Conservation (phyloP, 2,113 vertebrate species). For the Alligator mississippiensis region DNA sequence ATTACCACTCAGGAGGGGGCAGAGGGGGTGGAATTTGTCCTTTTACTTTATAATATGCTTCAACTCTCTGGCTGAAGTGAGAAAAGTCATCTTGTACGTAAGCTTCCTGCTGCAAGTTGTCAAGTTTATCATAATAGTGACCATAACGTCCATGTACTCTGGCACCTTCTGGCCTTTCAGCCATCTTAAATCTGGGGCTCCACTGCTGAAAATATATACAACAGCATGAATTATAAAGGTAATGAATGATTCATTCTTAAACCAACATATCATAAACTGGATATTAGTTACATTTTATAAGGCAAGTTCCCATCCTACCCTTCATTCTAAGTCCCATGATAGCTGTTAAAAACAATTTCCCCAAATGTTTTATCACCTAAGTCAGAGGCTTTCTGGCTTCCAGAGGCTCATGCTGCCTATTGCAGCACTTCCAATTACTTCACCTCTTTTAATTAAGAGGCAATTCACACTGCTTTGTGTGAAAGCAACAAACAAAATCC, state of each 20-base stretch:
- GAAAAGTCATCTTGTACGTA: constrained; percentile 33
- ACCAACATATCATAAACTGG: neutral
- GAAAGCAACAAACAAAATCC: neutral
- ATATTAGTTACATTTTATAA: neutral
- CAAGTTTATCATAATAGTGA: constrained; percentile 81
- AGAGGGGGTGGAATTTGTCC: constrained; percentile 13
- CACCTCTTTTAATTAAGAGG: neutral
- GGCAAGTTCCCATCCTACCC: neutral
- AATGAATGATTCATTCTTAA: neutral
- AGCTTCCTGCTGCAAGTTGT: constrained; percentile 74
- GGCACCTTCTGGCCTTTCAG: constrained; percentile 42
- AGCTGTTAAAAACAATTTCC: neutral
- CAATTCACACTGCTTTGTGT: neutral
- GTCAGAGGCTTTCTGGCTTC: neutral
- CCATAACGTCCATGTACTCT: constrained; percentile 69
- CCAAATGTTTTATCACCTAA: neutral
- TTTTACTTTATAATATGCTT: constrained; percentile 51
- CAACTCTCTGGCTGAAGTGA: constrained; percentile 35
- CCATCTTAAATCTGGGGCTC: constrained; percentile 60
- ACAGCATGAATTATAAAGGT: neutral
- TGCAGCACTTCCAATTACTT: neutral
- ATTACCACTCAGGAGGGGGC: constrained; percentile 64
- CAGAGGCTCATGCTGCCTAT: neutral
- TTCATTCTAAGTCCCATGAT: neutral
- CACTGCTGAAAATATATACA: constrained; percentile 42